These are phyloP conservation scores for Misgurnus mizolepis DNA, from an alignment of 2,113 vertebrate species.

Conservation along the genomic window DNA sequence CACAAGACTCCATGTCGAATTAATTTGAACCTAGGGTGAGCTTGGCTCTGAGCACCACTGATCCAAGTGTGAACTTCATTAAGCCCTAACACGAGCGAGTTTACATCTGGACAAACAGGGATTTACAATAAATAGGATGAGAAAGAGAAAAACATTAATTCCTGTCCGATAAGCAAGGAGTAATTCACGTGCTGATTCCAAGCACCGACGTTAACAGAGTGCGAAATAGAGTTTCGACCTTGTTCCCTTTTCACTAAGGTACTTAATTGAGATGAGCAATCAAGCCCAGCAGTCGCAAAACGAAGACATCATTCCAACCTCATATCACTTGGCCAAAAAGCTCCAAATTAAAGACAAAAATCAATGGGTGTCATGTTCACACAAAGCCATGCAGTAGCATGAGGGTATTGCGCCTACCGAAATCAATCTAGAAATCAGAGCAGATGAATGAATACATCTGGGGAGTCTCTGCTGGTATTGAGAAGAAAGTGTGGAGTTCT, in stretches of 20 bases:
- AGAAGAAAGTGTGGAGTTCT: neutral
- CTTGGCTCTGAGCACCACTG: neutral
- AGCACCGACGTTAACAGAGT: constrained; percentile 35
- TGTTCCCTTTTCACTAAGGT: constrained; percentile 14
- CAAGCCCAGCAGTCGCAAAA: constrained; percentile 42
- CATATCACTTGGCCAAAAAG: constrained; percentile 25
- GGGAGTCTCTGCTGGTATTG: constrained; percentile 13
- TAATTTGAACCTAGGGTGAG: constrained; percentile 7
- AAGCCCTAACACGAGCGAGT: constrained; percentile 37
- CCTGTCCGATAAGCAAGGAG: constrained; percentile 43
- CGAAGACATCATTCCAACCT: constrained; percentile 38
- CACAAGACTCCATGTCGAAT: neutral
- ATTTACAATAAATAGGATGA: constrained; percentile 49
- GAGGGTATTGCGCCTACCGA: neutral
- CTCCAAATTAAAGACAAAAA: constrained; percentile 27
- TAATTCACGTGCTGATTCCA: constrained; percentile 59
- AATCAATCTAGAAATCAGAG: constrained; percentile 10
- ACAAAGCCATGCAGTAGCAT: neutral
- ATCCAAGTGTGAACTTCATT: constrained; percentile 28
- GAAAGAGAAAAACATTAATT: constrained; percentile 55
- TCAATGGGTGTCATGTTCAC: constrained; percentile 57
- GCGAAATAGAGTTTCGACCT: constrained; percentile 20
- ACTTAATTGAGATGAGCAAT: constrained; percentile 45
- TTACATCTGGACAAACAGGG: constrained; percentile 43
- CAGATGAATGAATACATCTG: constrained; percentile 30